A percentile compares a stretch with the other conserved stretches of the same genome.
Conservation (phyloP, 2,888 invertebrate species). For the Tiphia femorata region DNA sequence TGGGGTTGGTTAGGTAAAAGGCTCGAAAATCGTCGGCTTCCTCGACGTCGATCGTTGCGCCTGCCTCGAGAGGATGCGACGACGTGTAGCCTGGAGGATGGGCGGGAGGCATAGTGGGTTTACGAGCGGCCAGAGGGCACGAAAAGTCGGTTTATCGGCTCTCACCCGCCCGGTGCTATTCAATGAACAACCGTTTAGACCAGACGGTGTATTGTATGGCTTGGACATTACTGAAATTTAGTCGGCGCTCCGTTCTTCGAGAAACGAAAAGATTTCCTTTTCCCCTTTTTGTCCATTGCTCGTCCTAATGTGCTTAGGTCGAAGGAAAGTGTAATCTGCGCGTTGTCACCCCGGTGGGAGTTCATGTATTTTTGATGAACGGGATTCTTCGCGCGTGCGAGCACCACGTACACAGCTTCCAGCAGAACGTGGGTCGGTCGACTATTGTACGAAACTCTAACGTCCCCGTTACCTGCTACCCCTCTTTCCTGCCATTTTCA, state of each 20-base stretch:
- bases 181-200: conserved; percentile 54
- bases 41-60: no score
- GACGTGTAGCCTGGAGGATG: no score
- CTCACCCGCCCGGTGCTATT: conserved; percentile 47
- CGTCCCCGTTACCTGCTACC: background rate
- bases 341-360: conserved; percentile 19
- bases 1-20: no score
- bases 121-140: conserved; percentile 51
- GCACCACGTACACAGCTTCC: conserved; percentile 24
- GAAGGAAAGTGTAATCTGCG: no score
- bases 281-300: background rate
- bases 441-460: background rate
- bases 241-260: background rate
- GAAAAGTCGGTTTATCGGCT: conserved; percentile 57
- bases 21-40: no score
- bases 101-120: conserved; percentile 27
- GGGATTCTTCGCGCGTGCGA: conserved; percentile 6
- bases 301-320: no score
- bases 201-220: conserved; percentile 52
- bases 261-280: background rate
- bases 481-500: background rate
- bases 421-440: no score
- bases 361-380: conserved; percentile 45
- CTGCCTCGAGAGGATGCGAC: no score
- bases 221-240: conserved; percentile 54